Percentiles rank a stretch among this genome's conserved stretches.
These are phyloP conservation scores for Cheilosia variabilis DNA, from an alignment of 2,888 invertebrate genomes.

Conservation along the genomic window DNA sequence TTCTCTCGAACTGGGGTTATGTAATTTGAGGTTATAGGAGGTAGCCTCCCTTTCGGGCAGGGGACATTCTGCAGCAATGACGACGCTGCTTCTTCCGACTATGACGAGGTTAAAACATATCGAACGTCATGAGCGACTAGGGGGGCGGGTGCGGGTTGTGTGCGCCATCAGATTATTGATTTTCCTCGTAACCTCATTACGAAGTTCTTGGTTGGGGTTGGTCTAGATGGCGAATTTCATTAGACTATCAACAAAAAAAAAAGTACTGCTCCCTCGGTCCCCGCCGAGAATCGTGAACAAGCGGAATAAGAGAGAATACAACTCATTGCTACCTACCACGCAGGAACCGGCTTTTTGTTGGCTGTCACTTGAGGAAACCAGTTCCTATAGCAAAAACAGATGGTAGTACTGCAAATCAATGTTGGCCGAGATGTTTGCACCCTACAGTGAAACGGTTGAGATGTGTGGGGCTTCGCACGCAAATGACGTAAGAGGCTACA, in stretches of 20 bases:
- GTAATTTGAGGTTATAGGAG: slow-evolving; percentile 71
- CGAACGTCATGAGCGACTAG: neutral
- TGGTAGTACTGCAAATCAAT: slow-evolving; percentile 36
- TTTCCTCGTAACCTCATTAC: slow-evolving; percentile 73
- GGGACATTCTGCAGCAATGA: slow-evolving; percentile 36
- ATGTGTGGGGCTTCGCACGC: neutral
- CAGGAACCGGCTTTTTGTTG: slow-evolving; percentile 73
- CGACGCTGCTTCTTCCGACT: slow-evolving; percentile 35
- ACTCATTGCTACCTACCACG: slow-evolving; percentile 54
- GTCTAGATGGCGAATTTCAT: slow-evolving; percentile 67
- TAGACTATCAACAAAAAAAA: slow-evolving; percentile 32
- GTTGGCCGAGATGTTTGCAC: neutral
- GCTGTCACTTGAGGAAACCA: slow-evolving; percentile 63
- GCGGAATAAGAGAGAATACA: slow-evolving; percentile 21
- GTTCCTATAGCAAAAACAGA: slow-evolving; percentile 55
- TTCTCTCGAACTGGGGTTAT: slow-evolving; percentile 46
- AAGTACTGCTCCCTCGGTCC: neutral
- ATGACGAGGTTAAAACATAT: slow-evolving; percentile 31
- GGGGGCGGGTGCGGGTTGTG: neutral
- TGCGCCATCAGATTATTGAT: slow-evolving; percentile 38
- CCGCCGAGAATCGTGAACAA: neutral
- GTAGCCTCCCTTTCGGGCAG: neutral
- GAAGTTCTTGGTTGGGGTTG: slow-evolving; percentile 70
- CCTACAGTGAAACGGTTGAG: slow-evolving; percentile 9
- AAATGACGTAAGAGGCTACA: no score